These are phyloP conservation scores for Gorsachius goisagi DNA, from an alignment of 2,113 vertebrate genomes.

Conservation along the genomic window DNA sequence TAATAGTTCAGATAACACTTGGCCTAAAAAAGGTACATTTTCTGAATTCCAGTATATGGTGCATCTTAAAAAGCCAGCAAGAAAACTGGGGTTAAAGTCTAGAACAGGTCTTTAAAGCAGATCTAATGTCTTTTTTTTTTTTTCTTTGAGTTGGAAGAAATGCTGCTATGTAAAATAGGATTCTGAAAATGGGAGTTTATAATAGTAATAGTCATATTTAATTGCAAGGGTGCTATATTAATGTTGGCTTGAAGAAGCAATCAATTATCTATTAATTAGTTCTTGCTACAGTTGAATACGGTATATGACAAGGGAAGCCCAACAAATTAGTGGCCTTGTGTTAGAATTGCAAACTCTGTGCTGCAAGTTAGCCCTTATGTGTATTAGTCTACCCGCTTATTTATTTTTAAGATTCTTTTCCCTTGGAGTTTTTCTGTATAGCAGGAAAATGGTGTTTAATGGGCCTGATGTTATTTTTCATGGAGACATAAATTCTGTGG, in stretches of 20 bases:
- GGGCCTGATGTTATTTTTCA: conserved; percentile 3
- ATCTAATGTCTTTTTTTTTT: background rate
- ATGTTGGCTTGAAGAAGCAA: background rate
- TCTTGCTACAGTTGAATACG: background rate
- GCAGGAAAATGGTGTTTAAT: background rate
- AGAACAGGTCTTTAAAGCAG: background rate
- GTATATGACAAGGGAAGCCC: background rate
- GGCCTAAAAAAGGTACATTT: background rate
- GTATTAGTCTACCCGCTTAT: background rate
- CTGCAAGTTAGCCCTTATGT: background rate
- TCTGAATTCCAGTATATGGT: background rate
- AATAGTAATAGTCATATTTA: background rate
- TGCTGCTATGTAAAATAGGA: background rate
- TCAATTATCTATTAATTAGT: background rate
- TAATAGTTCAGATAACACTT: background rate
- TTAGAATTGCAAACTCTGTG: background rate
- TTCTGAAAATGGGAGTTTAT: background rate
- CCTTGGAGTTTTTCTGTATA: background rate
- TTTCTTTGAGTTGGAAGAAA: background rate
- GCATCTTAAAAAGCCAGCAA: background rate
- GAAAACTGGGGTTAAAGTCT: background rate
- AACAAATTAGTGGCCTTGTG: background rate
- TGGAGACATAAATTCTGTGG: background rate
- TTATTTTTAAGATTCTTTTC: conserved; percentile 35
- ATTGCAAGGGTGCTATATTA: background rate